A percentile compares a stretch with the other conserved stretches of the same genome.
Conservation (phyloP, 64 coral and sea anemone species). For the Dendrophyllia cribrosa region DNA sequence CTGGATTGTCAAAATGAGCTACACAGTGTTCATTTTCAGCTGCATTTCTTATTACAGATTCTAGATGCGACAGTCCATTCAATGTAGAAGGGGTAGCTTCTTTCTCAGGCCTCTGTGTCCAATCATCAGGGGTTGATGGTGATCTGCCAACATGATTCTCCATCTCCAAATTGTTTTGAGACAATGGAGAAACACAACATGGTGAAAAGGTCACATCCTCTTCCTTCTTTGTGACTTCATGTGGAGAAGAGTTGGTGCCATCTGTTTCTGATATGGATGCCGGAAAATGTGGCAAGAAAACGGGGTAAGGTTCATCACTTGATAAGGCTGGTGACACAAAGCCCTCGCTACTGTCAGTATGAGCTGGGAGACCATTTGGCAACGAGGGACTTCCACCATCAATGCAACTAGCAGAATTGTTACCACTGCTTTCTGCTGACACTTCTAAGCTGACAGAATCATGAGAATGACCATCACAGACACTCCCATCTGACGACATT, state of each 20-base stretch:
- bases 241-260: neutral
- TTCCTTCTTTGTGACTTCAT: conserved; percentile 5
- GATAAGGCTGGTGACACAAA: neutral
- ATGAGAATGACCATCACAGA: neutral
- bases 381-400: too few relatives aligned
- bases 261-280: neutral
- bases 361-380: neutral
- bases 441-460: neutral
- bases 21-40: neutral
- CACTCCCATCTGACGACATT: neutral
- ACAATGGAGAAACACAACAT: neutral
- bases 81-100: neutral
- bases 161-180: conserved; percentile 9
- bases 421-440: neutral
- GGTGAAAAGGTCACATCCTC: neutral
- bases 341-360: neutral
- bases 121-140: neutral
- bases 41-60: neutral
- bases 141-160: neutral
- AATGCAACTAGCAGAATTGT: neutral
- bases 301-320: conserved; percentile 22
- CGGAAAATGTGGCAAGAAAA: conserved; percentile 35
- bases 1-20: neutral
- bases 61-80: neutral
- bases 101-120: neutral